Conservation (phyloP, 2,113 vertebrate species). For the Polypterus bichir region DNA sequence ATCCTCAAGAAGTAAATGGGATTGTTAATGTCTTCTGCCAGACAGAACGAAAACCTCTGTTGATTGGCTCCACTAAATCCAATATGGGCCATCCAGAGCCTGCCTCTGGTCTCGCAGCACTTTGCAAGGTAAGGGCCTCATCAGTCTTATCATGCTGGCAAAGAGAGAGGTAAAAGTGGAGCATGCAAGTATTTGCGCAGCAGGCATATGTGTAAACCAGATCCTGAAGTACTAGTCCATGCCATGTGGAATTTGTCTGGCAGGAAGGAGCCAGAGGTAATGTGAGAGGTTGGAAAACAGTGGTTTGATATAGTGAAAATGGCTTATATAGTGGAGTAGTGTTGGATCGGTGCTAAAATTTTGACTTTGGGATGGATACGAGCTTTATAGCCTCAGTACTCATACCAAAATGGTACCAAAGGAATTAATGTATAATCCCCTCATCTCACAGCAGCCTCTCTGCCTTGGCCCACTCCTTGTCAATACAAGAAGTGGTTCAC, state of each 20-base stretch:
- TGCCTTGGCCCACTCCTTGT: no score
- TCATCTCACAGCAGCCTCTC: no score
- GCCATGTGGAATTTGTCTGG: not conserved
- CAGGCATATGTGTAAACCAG: not conserved
- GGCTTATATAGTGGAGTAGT: no score
- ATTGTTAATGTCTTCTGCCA: conserved; percentile 62
- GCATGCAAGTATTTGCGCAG: not conserved
- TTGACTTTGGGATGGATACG: no score
- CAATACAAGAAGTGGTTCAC: no score
- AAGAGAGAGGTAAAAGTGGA: not conserved
- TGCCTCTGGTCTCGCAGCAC: conserved; percentile 74
- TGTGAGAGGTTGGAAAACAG: conserved; percentile 1
- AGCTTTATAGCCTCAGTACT: no score
- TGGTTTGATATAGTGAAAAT: no score
- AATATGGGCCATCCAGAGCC: conserved; percentile 97
- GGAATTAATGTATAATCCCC: no score
- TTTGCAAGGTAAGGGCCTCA: conserved; percentile 64
- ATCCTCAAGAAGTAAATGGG: conserved; percentile 80
- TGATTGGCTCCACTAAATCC: conserved; percentile 89
- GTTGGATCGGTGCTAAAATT: no score
- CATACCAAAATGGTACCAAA: no score
- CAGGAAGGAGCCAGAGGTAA: not conserved
- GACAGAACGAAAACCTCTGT: conserved; percentile 49
- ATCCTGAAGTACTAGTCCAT: not conserved
- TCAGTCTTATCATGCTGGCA: not conserved